Evolutionary conservation across 2,113 vertebrate genomes (phyloP), one percentile per base, ranked within the genome.

Genomic region (Lates calcarifer): DNA sequence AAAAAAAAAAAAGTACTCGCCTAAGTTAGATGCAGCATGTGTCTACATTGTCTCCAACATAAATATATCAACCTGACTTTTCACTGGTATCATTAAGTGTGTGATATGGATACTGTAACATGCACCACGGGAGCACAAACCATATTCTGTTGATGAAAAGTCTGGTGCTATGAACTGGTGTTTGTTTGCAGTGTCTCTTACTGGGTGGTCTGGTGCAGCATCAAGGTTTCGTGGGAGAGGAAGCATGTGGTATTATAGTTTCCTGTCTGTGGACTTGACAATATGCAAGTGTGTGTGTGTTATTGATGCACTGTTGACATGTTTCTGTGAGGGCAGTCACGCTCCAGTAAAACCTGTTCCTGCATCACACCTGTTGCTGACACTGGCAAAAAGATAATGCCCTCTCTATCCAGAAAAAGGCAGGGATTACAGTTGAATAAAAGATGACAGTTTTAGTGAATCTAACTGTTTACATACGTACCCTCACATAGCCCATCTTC

Each of bases 301-400:
- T 88, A 86, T 81, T 82, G 87, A 91, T 88, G 90, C 86, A 55
- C 85, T 82, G 87, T 69, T 85, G 82, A 91, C 86, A 63, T 86
- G 74, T 85, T 84, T 68, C 72, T 82, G 55, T 62, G 53, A 81
- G 69, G 55, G 60, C 49, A 65, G 79, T 79, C 78, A 80, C 53
- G 73, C 67, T 77, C 61, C 22, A 13, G 24, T 61, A 63, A 51
- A 85, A 84, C 43, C 60, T 53, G 82, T 35, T 84, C 37, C 76
- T 69, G 68, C 37, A 57, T 66, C 68, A n/a, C 89, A 93, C 83
- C 88, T 92, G 87, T 88, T 91, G 70, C 81, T 82, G 84, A 87
- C 49, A 43, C 57, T 67, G 63, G 62, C 35, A 70, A 69, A 81
- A 83, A 71, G 0, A 72, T 37, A 31, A 70, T 62, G 24, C 69